These are phyloP conservation scores for Euzetes globulus DNA, from an alignment of 2,888 invertebrate species.

Conservation along the genomic window DNA sequence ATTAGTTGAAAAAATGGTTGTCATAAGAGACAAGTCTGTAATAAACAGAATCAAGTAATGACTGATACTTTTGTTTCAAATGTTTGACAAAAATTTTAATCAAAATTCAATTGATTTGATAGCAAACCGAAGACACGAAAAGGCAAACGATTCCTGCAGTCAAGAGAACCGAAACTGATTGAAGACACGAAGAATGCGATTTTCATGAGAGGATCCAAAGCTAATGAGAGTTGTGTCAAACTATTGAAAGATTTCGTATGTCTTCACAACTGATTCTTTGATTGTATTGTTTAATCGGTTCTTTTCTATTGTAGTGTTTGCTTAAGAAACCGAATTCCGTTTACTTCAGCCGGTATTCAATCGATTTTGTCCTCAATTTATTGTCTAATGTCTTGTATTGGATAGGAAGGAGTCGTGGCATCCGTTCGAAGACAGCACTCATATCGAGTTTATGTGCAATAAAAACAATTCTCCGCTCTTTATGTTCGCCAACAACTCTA, in stretches of 20 bases:
- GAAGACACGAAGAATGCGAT: conserved; percentile 78
- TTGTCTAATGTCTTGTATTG: too few relatives aligned
- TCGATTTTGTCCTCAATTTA: not conserved
- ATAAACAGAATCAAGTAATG: not conserved
- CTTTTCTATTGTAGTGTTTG: conserved; percentile 14
- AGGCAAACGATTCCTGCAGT: conserved; percentile 68
- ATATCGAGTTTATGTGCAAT: conserved; percentile 55
- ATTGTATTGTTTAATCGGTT: conserved; percentile 51
- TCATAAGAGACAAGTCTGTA: not conserved
- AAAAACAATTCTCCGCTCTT: conserved; percentile 86
- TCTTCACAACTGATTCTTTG: conserved; percentile 78
- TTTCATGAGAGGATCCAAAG: conserved; percentile 74
- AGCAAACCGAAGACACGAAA: conserved; percentile 35
- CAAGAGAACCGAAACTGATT: conserved; percentile 74
- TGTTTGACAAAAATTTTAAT: not conserved
- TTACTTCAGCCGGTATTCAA: conserved; percentile 27
- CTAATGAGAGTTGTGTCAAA: conserved; percentile 55
- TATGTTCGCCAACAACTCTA: conserved; percentile 80
- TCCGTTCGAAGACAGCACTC: conserved; percentile 82
- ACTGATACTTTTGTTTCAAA: not conserved
- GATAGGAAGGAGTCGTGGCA: conserved; percentile 74
- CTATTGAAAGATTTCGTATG: conserved; percentile 73
- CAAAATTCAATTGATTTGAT: not conserved
- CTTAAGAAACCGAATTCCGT: conserved; percentile 35
- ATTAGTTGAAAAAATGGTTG: not conserved